Conservation (phyloP, 2,113 vertebrate genomes). For the Cryptomyrus ogoouensis region DNA sequence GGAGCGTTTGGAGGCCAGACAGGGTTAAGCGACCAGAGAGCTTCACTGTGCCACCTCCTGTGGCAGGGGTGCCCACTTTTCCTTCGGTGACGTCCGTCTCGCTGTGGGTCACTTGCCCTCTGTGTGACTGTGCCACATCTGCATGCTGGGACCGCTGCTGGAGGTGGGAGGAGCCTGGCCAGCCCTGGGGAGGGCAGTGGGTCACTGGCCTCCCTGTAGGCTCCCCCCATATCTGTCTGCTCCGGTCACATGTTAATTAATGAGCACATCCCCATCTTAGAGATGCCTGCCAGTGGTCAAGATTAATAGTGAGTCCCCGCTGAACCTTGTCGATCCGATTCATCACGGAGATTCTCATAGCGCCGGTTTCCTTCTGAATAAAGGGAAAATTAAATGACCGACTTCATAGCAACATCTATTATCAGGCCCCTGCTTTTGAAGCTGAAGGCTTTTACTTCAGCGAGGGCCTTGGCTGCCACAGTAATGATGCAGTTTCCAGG, state of each 20-base stretch:
- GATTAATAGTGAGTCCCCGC: neutral
- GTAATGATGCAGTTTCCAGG: neutral
- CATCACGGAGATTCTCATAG: neutral
- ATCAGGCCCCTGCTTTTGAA: constrained; percentile 17
- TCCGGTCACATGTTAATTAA: constrained; percentile 24
- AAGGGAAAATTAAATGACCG: constrained; percentile 12
- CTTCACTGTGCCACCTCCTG: neutral
- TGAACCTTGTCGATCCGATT: neutral
- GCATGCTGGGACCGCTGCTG: neutral
- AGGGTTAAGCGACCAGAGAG: neutral
- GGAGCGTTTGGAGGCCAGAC: neutral
- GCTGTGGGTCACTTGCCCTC: neutral
- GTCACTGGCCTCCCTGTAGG: neutral
- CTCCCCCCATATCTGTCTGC: neutral
- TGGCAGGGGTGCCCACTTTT: neutral
- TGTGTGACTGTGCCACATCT: neutral
- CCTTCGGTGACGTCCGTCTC: neutral
- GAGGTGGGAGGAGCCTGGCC: neutral
- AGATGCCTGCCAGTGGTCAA: neutral
- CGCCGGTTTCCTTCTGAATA: neutral
- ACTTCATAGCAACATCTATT: neutral
- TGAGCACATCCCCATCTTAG: constrained; percentile 17
- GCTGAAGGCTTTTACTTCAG: neutral
- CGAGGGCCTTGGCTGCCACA: neutral
- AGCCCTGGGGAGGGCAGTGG: neutral